Conservation (phyloP, 2,888 invertebrate genomes). For the Torymus aiolomorphi region DNA sequence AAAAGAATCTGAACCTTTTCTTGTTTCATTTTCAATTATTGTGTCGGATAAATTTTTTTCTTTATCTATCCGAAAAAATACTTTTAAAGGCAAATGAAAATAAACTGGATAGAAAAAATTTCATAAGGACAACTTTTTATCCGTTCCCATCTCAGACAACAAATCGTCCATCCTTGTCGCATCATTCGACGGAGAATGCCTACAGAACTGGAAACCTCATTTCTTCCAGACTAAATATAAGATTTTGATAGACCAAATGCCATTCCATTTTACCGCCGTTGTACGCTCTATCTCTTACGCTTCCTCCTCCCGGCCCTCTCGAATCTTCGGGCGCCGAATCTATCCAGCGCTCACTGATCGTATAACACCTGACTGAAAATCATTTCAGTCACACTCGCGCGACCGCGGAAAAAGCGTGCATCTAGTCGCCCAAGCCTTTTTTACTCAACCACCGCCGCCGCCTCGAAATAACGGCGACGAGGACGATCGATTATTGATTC, state of each 20-base stretch:
- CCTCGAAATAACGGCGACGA: conserved; percentile 20
- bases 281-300: background rate
- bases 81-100: no score
- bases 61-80: no score
- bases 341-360: conserved; percentile 11
- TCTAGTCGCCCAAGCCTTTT: background rate
- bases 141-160: no score
- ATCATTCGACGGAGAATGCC: background rate
- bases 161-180: background rate
- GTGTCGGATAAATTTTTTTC: no score
- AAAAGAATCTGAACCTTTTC: no score
- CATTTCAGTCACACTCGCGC: conserved; percentile 43
- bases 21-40: no score
- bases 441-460: background rate
- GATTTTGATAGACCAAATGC: conserved; percentile 51
- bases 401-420: conserved; percentile 30
- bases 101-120: no score
- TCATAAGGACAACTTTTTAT: no score
- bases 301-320: background rate
- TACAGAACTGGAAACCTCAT: conserved; percentile 46
- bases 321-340: background rate
- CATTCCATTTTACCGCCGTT: conserved; percentile 33
- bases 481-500: conserved; percentile 45
- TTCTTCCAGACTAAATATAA: conserved; percentile 50
- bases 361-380: conserved; percentile 48